Percentiles rank a stretch among this genome's conserved stretches.
These are phyloP conservation scores for Cyprinodon tularosa DNA, from an alignment of 2,113 vertebrate species.

Conservation along the genomic window DNA sequence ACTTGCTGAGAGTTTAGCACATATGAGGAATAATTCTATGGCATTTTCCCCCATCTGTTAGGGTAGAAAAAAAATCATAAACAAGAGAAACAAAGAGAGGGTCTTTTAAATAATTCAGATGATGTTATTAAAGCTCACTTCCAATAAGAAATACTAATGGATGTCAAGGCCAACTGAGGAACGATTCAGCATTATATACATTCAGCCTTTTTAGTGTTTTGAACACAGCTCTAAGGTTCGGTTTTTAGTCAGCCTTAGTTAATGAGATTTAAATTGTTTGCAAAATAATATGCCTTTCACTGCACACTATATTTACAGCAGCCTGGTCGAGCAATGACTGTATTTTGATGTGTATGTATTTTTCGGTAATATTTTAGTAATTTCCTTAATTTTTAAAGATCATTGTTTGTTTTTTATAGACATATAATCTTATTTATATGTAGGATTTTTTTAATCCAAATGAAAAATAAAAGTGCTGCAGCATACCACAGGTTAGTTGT, in stretches of 20 bases:
- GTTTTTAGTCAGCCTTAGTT: neutral
- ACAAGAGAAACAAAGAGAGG: slow-evolving; percentile 7
- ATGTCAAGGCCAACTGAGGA: neutral
- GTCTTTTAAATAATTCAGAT: neutral
- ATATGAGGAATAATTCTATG: slow-evolving; percentile 8
- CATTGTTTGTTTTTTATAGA: neutral
- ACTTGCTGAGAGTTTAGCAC: slow-evolving; percentile 33
- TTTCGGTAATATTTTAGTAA: neutral
- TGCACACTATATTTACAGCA: neutral
- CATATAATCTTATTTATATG: neutral
- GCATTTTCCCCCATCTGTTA: slow-evolving; percentile 16
- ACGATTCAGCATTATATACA: neutral
- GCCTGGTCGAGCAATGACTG: neutral
- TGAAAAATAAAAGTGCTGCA: neutral
- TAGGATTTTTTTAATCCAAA: too few relatives aligned
- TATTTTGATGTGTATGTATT: neutral
- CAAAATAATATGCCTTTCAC: neutral
- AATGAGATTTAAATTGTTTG: neutral
- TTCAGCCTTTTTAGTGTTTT: neutral
- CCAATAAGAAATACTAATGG: neutral
- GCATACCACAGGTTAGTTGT: neutral
- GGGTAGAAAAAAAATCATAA: slow-evolving; percentile 1
- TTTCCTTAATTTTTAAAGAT: neutral
- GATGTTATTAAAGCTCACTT: neutral
- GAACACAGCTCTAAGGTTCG: neutral